Conservation (phyloP, 2,888 invertebrate genomes). For the Agonopterix subpropinquella region DNA sequence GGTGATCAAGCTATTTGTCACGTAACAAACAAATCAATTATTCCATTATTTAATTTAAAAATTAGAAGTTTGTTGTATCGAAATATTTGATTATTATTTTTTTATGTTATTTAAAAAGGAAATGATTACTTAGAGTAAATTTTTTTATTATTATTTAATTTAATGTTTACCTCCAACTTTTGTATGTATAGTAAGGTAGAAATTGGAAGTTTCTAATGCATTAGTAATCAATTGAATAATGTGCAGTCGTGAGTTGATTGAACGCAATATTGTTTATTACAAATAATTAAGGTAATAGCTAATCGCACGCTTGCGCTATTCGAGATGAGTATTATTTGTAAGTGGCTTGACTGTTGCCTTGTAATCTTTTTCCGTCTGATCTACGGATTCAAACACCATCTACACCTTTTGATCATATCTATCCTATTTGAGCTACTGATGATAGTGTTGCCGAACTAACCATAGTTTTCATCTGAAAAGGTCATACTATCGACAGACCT, state of each 20-base stretch:
- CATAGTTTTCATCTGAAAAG: no score
- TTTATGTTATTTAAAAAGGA: conserved; percentile 61
- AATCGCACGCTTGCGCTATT: conserved; percentile 34
- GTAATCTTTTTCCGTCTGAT: no score
- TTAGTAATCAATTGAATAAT: conserved; percentile 39
- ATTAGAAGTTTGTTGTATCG: conserved; percentile 58
- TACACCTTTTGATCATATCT: no score
- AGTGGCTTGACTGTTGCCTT: conserved; percentile 20
- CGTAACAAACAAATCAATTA: conserved; percentile 57
- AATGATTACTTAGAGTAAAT: conserved; percentile 65
- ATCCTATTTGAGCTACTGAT: no score
- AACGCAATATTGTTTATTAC: conserved; percentile 22
- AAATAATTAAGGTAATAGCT: conserved; percentile 32
- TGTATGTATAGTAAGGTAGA: conserved; percentile 53
- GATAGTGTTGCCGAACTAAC: no score
- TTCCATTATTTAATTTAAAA: conserved; percentile 65
- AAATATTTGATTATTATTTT: conserved; percentile 65
- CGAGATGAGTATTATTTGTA: conserved; percentile 12
- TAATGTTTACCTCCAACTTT: conserved; percentile 61
- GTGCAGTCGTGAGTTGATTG: conserved; percentile 19
- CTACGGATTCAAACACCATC: no score
- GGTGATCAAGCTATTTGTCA: conserved; percentile 30
- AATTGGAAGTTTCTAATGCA: conserved; percentile 42
- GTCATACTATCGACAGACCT: no score
- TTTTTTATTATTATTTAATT: conserved; percentile 44